Conservation (phyloP, 2,797 vertebrate genomes). For the Naso thynnoides region DNA sequence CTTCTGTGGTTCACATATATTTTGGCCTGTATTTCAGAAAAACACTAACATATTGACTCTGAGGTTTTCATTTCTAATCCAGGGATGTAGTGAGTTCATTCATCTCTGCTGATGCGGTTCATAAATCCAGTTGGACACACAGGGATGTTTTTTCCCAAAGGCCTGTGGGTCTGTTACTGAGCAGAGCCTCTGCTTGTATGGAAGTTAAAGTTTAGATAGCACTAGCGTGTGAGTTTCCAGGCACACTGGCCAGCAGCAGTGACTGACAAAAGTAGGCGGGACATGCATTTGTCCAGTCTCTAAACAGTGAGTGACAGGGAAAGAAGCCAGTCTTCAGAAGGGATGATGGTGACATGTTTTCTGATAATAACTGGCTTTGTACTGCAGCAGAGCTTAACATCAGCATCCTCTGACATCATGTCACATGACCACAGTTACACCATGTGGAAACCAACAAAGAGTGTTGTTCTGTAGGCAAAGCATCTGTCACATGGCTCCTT, state of each 20-base stretch:
- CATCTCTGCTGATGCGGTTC: constrained; percentile 1
- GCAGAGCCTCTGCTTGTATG: background rate
- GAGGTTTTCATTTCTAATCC: constrained; percentile 11
- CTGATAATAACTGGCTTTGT: constrained; percentile 76
- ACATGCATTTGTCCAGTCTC: constrained; percentile 15
- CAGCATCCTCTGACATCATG: constrained; percentile 75
- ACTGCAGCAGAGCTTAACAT: constrained; percentile 51
- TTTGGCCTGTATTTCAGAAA: background rate
- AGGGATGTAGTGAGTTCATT: constrained; percentile 14
- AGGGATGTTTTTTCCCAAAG: constrained; percentile 12
- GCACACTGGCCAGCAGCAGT: constrained; percentile 21
- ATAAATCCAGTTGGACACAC: background rate
- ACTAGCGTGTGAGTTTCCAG: constrained; percentile 28
- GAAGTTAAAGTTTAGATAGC: background rate
- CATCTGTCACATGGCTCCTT: background rate
- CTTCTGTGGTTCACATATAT: background rate
- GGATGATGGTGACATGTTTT: constrained; percentile 48
- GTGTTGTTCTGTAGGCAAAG: constrained; percentile 38
- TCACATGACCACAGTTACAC: constrained; percentile 70
- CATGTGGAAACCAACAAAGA: constrained; percentile 66
- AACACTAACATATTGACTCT: constrained; percentile 21
- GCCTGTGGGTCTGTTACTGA: background rate
- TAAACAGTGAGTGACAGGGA: constrained; percentile 51
- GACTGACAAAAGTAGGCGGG: constrained; percentile 19
- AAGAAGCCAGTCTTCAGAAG: constrained; percentile 35